phyloP scores from a whole-genome alignment of 2,113 vertebrate species.

The Mystacornis crossleyi region DNA sequence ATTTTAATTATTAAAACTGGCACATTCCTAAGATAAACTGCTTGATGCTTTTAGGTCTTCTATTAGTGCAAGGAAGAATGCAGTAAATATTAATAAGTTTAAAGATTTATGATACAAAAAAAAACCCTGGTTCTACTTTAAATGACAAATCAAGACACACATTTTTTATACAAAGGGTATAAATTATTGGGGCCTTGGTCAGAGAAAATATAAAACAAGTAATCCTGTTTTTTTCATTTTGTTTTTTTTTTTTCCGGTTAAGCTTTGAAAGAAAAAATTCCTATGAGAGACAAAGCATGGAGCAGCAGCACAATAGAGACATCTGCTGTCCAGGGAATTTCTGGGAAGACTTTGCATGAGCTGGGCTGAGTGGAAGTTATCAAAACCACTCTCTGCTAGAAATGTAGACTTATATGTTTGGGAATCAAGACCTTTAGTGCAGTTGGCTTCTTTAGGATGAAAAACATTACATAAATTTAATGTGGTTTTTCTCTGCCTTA shows the following conservation, averaged over 20 bases:
- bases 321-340: neutral
- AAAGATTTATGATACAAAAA: neutral
- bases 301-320: neutral
- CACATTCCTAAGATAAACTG: neutral
- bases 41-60: neutral
- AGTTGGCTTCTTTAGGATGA: neutral
- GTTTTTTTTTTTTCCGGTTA: neutral
- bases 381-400: neutral
- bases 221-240: neutral
- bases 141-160: neutral
- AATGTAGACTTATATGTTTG: neutral
- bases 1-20: neutral
- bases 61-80: neutral
- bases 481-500: neutral
- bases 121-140: neutral
- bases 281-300: neutral
- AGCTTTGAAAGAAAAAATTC: neutral
- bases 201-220: neutral
- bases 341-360: neutral
- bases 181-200: neutral
- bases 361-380: neutral
- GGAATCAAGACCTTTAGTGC: neutral
- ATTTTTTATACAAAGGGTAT: neutral
- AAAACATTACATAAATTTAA: neutral
- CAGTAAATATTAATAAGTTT: neutral